These are phyloP conservation scores for Zoanthus sansibaricus DNA, from an alignment of 92 coral and sea anemone genomes.

Conservation along the genomic window DNA sequence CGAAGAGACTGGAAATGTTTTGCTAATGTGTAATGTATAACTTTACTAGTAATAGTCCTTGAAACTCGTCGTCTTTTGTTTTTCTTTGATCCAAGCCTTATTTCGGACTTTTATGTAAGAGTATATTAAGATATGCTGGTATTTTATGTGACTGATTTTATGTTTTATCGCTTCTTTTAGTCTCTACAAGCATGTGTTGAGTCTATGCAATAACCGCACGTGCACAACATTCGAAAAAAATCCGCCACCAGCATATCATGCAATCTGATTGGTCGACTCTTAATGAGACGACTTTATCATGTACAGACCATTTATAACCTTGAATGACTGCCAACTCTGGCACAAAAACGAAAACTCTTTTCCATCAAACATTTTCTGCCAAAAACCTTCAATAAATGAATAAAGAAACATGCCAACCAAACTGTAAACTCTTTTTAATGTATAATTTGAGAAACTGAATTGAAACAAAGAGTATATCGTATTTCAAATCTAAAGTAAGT, in stretches of 20 bases:
- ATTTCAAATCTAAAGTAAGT: not conserved
- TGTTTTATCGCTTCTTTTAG: no score
- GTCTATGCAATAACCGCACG: not conserved
- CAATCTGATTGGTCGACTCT: constrained; percentile 30
- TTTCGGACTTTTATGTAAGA: no score
- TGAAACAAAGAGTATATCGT: not conserved
- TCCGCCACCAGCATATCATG: constrained; percentile 32
- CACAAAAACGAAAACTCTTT: not conserved
- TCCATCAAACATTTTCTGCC: not conserved
- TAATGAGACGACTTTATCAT: not conserved
- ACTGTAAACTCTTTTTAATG: no score
- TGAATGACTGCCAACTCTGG: constrained; percentile 26
- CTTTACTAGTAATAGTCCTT: no score
- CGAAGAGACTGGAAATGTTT: not conserved
- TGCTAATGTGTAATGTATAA: not conserved
- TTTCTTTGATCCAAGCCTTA: no score
- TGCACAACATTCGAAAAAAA: not conserved
- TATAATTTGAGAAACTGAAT: not conserved
- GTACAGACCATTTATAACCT: not conserved
- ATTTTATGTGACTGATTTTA: no score
- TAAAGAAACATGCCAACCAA: not conserved
- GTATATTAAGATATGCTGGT: no score
- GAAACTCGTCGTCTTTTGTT: no score
- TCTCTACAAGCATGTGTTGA: not conserved
- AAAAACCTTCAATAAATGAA: not conserved